Evolutionary conservation across 2,113 vertebrate genomes (phyloP).

Genomic region (Cervus canadensis): DNA sequence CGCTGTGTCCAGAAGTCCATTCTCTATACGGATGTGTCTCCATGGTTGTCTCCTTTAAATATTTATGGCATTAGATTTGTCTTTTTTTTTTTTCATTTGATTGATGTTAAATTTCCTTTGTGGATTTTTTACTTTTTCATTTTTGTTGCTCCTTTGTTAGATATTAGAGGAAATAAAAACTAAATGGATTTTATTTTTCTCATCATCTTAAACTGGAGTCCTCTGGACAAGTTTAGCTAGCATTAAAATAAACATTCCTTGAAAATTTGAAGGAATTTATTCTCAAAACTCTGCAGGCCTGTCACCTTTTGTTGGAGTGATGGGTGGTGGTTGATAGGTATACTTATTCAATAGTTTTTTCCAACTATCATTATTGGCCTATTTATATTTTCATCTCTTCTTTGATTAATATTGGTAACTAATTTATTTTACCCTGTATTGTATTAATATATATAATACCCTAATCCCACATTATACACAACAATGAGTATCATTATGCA

Average conservation of each 20-base stretch:
- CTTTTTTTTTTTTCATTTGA: not conserved
- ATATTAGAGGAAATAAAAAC: not conserved
- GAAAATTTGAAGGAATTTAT: not conserved
- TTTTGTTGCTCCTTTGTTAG: not conserved
- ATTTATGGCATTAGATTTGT: not conserved
- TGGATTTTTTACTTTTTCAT: not conserved
- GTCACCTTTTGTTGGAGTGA: not conserved
- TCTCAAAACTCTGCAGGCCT: not conserved
- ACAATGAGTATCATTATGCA: not conserved
- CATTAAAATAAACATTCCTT: not conserved
- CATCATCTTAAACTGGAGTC: not conserved
- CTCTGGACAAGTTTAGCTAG: not conserved
- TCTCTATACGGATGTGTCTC: not conserved
- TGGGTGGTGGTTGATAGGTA: not conserved
- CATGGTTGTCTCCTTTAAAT: not conserved
- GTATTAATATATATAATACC: not conserved
- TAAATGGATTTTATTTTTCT: not conserved
- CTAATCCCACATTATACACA: not conserved
- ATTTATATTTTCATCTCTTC: not conserved
- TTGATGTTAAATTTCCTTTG: not conserved
- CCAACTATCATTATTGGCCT: not conserved
- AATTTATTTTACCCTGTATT: not conserved
- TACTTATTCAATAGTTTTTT: not conserved
- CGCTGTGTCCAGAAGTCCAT: not conserved
- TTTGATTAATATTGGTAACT: not conserved